Conservation (phyloP, 2,113 vertebrate species). For the Pachycephala philippinensis region DNA sequence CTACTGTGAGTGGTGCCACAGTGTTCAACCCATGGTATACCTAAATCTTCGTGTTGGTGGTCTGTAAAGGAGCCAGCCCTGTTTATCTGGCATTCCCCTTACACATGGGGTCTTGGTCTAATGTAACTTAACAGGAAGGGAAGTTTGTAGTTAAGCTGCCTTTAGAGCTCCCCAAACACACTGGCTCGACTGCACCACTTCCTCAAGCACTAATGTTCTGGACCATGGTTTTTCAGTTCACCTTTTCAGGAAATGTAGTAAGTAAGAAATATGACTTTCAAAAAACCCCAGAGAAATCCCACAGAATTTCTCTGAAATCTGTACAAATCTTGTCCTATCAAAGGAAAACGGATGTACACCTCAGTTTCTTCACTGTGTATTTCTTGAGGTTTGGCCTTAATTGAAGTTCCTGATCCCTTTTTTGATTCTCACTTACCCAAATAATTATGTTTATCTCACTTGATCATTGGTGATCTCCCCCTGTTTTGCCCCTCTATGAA, state of each 20-base stretch:
- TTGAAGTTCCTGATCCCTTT: background rate
- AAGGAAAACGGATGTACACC: background rate
- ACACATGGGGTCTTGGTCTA: background rate
- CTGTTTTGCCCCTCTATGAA: background rate
- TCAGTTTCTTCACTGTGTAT: background rate
- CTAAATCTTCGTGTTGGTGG: background rate
- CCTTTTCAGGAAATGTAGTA: background rate
- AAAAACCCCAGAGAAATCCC: background rate
- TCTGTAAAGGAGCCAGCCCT: background rate
- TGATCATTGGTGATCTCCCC: background rate
- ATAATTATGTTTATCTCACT: background rate
- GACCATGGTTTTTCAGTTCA: background rate
- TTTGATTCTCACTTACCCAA: background rate
- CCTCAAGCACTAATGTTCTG: background rate
- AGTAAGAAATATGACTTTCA: background rate
- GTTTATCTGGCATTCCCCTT: background rate
- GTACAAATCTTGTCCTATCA: background rate
- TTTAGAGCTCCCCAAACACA: background rate
- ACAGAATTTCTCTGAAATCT: background rate
- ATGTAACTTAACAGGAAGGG: background rate
- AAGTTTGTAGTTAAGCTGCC: background rate
- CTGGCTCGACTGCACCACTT: background rate
- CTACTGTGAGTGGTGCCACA: background rate
- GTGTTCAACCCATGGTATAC: background rate
- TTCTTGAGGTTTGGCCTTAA: background rate